Evolutionary conservation across 2,797 vertebrate genomes (phyloP), one percentile per base, ranked within the genome.

Genomic region (Ctenosaura bakeri): DNA sequence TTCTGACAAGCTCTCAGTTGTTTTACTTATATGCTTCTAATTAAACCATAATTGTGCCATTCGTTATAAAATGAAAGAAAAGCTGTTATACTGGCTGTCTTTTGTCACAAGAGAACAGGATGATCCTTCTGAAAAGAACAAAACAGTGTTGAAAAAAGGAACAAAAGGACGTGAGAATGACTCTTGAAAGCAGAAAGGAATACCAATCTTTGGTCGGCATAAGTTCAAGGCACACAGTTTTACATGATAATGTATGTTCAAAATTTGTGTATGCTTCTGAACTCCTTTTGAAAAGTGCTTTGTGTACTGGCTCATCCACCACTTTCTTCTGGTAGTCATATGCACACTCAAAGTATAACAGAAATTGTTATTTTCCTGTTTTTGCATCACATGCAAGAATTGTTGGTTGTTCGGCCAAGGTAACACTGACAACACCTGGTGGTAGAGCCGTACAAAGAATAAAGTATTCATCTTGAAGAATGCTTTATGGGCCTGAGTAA

Each of bases 41-140:
- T 97, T 97, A 97, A 96, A 94, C 92, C 94, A 94, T 97, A 97
- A 97, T 97, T 96, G 93, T 95, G 85, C 88, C 59, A 83, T 94
- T 96, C 9, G 0, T 95, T 95, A 90, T 88, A 88, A 95, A 96
- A 95, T 95, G 91, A 96, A 97, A 96, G 92, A 96, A 95, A 91
- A 81, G 81, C 82, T 94, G 83, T 92, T 95, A 92, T 80, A 89
- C 88, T 93, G 52, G 66, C 71, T 94, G 86, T 95, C 92, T 95
- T 96, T 92, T 84, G 29, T 83, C 87, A 88, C 76, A 92, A 74
- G 92, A 94, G 94, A 95, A 90, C 38, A 93, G 88, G 84, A 90
- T 93, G 83, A 89, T 85, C 88, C 50, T 84, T 88, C 73, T 20
- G n/a, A 52, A 87, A 87, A 84, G 86, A 90, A 92, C 92, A 96